Conservation (phyloP, 2,888 invertebrate species). For the Agrenia bidenticulata region DNA sequence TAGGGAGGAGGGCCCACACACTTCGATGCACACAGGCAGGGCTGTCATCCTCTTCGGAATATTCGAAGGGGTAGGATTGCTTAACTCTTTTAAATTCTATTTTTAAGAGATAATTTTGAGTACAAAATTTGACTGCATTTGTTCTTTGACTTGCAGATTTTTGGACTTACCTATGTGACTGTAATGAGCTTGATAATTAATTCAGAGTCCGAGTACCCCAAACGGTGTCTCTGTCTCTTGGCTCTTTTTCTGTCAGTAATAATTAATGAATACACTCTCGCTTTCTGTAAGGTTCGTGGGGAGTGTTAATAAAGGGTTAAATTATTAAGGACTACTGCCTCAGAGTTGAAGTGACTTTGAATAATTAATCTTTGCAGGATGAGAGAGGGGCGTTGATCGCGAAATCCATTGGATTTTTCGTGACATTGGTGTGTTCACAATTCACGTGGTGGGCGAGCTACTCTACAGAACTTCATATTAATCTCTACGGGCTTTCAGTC, state of each 20-base stretch:
- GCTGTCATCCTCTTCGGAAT: background rate
- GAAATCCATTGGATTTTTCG: constrained; percentile 11
- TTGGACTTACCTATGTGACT: background rate
- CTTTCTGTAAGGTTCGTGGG: constrained; percentile 10
- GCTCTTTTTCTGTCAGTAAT: background rate
- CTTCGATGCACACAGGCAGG: background rate
- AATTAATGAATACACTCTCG: constrained; percentile 7
- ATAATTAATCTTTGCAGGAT: constrained; percentile 1
- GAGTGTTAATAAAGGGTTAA: too few species aligned
- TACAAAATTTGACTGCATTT: background rate
- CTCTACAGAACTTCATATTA: constrained; percentile 8
- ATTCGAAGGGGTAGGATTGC: background rate
- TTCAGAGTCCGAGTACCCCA: constrained; percentile 5
- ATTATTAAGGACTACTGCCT: too few species aligned
- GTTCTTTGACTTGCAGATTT: constrained; percentile 4
- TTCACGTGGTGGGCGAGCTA: constrained; percentile 19
- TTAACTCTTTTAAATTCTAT: too few species aligned
- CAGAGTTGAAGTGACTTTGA: too few species aligned
- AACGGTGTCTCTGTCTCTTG: constrained; percentile 12
- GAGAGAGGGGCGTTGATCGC: background rate
- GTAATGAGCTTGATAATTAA: constrained; percentile 7
- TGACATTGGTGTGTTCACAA: constrained; percentile 6
- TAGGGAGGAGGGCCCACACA: background rate
- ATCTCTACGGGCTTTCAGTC: constrained; percentile 14
- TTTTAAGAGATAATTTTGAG: too few species aligned